Evolutionary conservation across 2,888 invertebrate genomes (phyloP), one percentile per base, ranked within the genome.

Genomic region (Harpalus rufipes): DNA sequence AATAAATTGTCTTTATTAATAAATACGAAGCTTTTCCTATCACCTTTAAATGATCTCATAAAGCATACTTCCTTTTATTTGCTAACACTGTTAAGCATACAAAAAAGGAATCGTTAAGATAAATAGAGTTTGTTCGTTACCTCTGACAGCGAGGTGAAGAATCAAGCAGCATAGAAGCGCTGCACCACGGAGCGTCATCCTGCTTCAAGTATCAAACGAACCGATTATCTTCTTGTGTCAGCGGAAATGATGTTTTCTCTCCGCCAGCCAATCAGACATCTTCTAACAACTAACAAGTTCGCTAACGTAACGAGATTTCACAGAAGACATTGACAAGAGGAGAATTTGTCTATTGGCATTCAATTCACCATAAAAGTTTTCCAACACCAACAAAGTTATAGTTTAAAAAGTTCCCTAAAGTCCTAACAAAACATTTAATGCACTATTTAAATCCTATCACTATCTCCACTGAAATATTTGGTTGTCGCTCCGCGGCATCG

Each of bases 181-280:
- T 41, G 51, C 63, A 68, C 32, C 81, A 14, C 41, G 72, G 32
- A 56, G 21, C 65, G 78, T 84, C 84, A 84, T 84, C 21, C 65
- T 81, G 81, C 21, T 18, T 63, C 63, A 65, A 63, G 59, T 72
- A 41, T 21, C 74, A 83, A 83, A 44, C 72, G 41, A 74, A 74
- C 44, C 65, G 76, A 63, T 84, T 78, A 84, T 76, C 44, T 76
- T 78, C 78, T 78, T 84, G 44, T 78, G 84, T 84, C 78, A 84
- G 78, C 78, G 78, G 63, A 84, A 78, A 84, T 78, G 51, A 84
- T 84, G 63, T 78, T 78, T 84, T 78, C 76, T 84, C 65, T 78
- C 51, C 10, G 76, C 63, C 25, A 84, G 68, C 83, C 83, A 83
- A 83, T 83, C 83, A 59, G 59, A 83, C 83, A 83, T 83, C 76